Percentiles rank a stretch among this genome's conserved stretches.
Conservation (phyloP, 2,797 vertebrate species). For the Ceryle rudis region DNA sequence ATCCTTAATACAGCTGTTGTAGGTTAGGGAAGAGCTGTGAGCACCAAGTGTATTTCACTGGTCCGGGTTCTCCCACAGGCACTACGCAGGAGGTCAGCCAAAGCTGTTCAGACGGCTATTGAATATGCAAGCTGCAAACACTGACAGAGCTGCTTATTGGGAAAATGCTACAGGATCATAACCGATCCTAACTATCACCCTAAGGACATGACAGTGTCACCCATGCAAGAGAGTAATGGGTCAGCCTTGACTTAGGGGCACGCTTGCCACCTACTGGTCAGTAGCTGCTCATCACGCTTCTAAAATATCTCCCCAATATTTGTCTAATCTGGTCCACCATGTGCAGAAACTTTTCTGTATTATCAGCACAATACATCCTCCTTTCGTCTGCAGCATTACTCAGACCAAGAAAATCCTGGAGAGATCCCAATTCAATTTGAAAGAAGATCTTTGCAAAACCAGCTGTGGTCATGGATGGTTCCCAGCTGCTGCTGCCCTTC, state of each 20-base stretch:
- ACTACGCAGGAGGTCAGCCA: neutral
- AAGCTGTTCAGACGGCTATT: neutral
- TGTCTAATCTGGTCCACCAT: neutral
- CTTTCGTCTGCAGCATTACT: neutral
- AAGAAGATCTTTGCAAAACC: conserved; percentile 19
- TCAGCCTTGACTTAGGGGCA: neutral
- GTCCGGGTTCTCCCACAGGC: neutral
- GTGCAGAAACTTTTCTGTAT: neutral
- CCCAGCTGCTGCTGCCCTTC: conserved; percentile 2
- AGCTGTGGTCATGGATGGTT: neutral
- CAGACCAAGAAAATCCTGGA: neutral
- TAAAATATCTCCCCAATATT: neutral
- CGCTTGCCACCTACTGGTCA: conserved; percentile 8
- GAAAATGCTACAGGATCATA: neutral
- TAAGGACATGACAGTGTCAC: neutral
- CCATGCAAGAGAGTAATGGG: neutral
- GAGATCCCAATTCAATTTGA: neutral
- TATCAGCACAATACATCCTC: neutral
- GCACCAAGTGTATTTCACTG: neutral
- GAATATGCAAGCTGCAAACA: neutral
- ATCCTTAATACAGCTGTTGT: neutral
- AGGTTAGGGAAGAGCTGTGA: neutral
- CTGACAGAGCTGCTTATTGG: neutral
- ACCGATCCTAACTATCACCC: neutral
- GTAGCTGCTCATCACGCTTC: neutral